Evolutionary conservation across 2,888 invertebrate species (phyloP).

Genomic region (Cremastinae sp.): DNA sequence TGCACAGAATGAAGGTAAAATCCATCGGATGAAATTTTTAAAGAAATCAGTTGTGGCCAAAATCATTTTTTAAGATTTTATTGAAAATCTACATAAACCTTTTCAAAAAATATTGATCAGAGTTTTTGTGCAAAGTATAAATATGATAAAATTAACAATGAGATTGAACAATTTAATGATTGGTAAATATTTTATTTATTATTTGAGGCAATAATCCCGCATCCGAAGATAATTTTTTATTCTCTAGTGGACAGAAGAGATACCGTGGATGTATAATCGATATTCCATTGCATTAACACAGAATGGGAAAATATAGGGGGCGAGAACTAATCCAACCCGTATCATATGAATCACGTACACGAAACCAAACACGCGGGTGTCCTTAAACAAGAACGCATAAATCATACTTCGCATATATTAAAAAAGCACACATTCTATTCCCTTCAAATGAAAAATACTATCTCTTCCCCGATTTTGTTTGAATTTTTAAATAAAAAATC

Average conservation of each 20-base stretch:
- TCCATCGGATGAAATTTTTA: no score
- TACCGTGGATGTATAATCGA: not conserved
- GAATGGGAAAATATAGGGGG: not conserved
- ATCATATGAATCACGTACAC: conserved; percentile 15
- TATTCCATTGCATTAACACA: not conserved
- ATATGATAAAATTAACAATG: no score
- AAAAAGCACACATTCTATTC: conserved; percentile 14
- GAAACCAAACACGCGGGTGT: not conserved
- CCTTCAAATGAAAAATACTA: not conserved
- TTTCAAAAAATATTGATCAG: no score
- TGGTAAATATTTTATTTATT: not conserved
- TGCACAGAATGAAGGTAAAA: no score
- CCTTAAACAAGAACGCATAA: not conserved
- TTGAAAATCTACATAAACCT: no score
- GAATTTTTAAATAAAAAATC: no score
- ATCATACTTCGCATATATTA: conserved; percentile 7
- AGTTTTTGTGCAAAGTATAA: no score
- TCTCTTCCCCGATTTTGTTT: no score
- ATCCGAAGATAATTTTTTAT: not conserved
- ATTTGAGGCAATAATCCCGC: not conserved
- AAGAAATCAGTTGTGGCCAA: no score
- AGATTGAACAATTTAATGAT: no score
- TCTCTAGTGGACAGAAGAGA: not conserved
- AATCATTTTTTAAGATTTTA: no score
- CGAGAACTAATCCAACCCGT: not conserved